Evolutionary conservation across 2,888 invertebrate species (phyloP).

Genomic region (Achlya flavicornis): DNA sequence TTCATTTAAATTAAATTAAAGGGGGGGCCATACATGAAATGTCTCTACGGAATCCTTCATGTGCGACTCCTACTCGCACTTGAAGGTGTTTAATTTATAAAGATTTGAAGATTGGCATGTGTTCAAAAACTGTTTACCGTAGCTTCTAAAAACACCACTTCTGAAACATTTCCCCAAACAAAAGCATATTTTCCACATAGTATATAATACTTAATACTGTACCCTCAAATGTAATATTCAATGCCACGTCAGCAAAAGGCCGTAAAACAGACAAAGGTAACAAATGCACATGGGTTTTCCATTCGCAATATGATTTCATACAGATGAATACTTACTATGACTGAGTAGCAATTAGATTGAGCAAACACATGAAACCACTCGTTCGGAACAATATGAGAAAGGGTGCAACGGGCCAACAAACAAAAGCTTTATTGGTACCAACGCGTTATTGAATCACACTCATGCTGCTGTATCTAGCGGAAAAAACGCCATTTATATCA

Average conservation of each 20-base stretch:
- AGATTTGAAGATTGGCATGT: no score
- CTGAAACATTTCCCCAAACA: not conserved
- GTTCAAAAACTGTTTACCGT: not conserved
- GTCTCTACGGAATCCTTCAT: no score
- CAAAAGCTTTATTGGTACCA: slow-evolving; percentile 58
- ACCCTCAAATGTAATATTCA: slow-evolving; percentile 30
- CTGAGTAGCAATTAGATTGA: slow-evolving; percentile 81
- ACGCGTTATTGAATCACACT: slow-evolving; percentile 17
- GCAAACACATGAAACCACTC: slow-evolving; percentile 77
- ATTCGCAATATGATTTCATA: slow-evolving; percentile 70
- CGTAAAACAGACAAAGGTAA: slow-evolving; percentile 32
- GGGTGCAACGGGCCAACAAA: slow-evolving; percentile 66
- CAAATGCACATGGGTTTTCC: slow-evolving; percentile 45
- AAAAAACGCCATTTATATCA: not conserved
- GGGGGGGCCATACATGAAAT: no score
- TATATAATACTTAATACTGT: no score
- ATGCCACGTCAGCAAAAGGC: slow-evolving; percentile 35
- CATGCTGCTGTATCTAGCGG: not conserved
- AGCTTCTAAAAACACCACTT: not conserved
- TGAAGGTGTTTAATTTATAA: no score
- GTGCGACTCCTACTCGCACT: no score
- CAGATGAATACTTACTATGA: slow-evolving; percentile 69
- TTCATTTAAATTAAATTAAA: no score
- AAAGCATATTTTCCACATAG: not conserved
- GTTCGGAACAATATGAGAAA: slow-evolving; percentile 76